These are phyloP conservation scores for Apostichopus californicus DNA, from an alignment of 35 echinoderm and acorn worm species.

Conservation along the genomic window DNA sequence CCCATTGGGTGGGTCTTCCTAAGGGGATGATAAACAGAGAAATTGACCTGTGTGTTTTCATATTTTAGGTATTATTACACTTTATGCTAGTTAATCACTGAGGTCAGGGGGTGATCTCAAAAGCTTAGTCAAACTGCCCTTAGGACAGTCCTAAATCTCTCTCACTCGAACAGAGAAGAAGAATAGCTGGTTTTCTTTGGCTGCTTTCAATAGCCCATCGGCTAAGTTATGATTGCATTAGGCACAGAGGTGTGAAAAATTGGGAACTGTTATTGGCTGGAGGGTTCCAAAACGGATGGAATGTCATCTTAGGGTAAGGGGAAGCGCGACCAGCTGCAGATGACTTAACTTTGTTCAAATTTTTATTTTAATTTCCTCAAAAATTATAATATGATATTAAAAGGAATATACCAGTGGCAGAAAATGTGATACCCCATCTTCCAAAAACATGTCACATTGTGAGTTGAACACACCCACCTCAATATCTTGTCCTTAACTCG, in stretches of 20 bases:
- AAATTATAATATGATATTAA: no score
- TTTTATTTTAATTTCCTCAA: no score
- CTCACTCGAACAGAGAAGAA: neutral
- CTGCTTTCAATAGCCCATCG: neutral
- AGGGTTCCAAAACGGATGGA: neutral
- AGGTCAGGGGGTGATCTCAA: neutral
- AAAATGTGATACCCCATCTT: no score
- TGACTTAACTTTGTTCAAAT: no score
- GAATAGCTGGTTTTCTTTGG: neutral
- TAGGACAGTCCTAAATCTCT: neutral
- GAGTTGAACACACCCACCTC: no score
- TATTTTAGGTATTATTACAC: neutral
- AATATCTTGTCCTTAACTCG: no score
- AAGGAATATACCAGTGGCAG: no score
- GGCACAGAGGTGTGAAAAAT: neutral
- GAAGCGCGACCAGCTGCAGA: neutral
- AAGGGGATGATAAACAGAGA: neutral
- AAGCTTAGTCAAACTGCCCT: neutral
- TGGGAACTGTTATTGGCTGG: neutral
- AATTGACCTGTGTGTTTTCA: neutral
- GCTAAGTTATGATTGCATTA: neutral
- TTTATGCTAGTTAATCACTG: neutral
- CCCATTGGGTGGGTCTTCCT: neutral
- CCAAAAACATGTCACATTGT: no score
- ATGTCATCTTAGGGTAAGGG: neutral